Conservation (phyloP, 2,797 vertebrate species). For the Chelon auratus region DNA sequence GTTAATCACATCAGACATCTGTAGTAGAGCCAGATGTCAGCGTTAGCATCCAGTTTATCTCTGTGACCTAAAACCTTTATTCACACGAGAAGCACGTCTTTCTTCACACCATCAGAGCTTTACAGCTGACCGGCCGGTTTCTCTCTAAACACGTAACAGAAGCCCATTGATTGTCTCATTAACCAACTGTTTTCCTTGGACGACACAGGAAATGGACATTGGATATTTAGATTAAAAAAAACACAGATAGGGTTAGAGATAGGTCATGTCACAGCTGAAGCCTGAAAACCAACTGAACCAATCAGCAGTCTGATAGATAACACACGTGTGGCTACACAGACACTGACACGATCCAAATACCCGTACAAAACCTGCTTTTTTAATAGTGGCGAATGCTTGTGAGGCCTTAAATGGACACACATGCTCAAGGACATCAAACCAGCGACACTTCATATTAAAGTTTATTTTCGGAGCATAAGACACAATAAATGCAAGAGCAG, state of each 20-base stretch:
- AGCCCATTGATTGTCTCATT: slow-evolving; percentile 55
- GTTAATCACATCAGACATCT: neutral
- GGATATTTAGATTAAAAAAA: neutral
- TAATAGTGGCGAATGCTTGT: neutral
- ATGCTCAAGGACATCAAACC: neutral
- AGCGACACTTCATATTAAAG: neutral
- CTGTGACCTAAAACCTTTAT: neutral
- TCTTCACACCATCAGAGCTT: neutral
- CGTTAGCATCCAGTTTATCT: neutral
- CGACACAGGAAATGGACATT: slow-evolving; percentile 38
- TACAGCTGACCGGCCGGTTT: slow-evolving; percentile 25
- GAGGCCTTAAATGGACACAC: no score
- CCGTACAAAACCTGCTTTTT: neutral
- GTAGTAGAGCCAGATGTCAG: neutral
- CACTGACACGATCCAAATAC: neutral
- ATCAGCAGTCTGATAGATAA: slow-evolving; percentile 34
- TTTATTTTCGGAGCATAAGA: neutral
- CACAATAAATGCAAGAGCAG: no score
- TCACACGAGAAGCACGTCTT: neutral
- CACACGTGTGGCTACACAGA: neutral
- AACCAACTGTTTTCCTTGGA: slow-evolving; percentile 33
- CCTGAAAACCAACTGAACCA: slow-evolving; percentile 11
- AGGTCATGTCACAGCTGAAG: slow-evolving; percentile 20
- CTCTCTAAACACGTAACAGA: slow-evolving; percentile 4
- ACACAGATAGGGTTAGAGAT: slow-evolving; percentile 8